Base-by-base conservation (phyloP, 2,113 vertebrate species). In the Microtus pennsylvanicus region DNA sequence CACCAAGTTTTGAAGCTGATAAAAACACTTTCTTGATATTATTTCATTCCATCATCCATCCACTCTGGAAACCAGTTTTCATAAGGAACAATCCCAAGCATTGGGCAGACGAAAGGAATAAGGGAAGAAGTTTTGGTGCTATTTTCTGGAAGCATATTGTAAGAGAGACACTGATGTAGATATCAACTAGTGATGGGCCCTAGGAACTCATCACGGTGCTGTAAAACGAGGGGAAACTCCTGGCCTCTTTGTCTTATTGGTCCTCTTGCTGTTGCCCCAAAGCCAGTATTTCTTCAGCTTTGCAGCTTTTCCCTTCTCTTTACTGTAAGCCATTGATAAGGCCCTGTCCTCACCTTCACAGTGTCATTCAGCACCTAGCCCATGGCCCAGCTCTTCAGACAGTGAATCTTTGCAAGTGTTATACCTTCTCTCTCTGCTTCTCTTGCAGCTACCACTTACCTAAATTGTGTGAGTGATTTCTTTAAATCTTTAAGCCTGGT, bases 51-150 rank as follows among this genome's bases (percentile, higher is more conserved):
- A 8, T 86, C 2, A 50, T 22, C 67, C 11, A 85, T 78, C 10
- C 28, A n/a, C 82, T 75, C 28, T 78, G 88, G 69, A 88, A 96
- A 86, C 45, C 28, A 8, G 16, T 63, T 87, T 94, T 65, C 24
- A 92, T 22, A 63, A 42, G 45, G 19, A 5, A 65, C 13, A 52
- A 28, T 38, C 93, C 12, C 89, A 85, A 28, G 14, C 52, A 35
- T 22, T 19, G 8, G 21, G 50, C 10, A 90, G 63, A 8, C 1
- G 9, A 58, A 55, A 81, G 52, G 7, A 33, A 3, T 35, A 76
- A 42, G 42, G 10, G 4, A 78, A 38, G 67, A 87, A 61, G 10
- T 45, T 87, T 90, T n/a, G 4, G 33, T 65, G 83, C 78, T 76
- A 13, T 52, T 81, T 22, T 58, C 30, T 35, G 52, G 45, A 95